Evolutionary conservation across 2,113 vertebrate genomes (phyloP).

Genomic region (Grallaria varia): DNA sequence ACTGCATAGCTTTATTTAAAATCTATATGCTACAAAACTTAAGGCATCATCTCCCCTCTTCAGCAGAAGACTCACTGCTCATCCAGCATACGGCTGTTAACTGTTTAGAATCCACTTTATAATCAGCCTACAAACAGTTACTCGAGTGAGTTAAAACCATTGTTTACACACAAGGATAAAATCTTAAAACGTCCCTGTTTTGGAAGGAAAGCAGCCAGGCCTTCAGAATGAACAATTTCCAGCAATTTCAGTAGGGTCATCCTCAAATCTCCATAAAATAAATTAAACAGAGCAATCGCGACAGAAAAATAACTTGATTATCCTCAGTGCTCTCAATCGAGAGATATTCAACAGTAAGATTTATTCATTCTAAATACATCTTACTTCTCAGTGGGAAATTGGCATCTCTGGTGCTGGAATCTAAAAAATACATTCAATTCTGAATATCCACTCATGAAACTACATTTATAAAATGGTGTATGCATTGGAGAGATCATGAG

Average conservation of each 20-base stretch:
- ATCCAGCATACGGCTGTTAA: neutral
- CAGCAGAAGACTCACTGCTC: neutral
- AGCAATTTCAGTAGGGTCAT: neutral
- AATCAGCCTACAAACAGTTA: neutral
- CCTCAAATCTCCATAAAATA: neutral
- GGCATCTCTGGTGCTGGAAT: neutral
- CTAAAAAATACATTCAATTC: neutral
- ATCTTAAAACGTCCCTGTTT: neutral
- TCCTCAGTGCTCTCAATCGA: neutral
- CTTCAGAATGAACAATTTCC: neutral
- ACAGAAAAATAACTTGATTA: neutral
- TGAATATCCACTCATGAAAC: neutral
- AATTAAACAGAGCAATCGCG: neutral
- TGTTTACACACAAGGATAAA: neutral
- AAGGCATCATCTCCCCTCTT: too few relatives aligned
- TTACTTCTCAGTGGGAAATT: neutral
- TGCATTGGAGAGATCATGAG: neutral
- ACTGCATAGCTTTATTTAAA: too few relatives aligned
- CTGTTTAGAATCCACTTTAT: neutral
- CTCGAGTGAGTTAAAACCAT: neutral
- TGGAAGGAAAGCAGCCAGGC: neutral
- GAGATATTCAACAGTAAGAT: neutral
- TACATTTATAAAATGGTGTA: neutral
- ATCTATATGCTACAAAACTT: too few relatives aligned
- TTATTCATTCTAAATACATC: neutral